These are phyloP conservation scores for Ophion obscuratus DNA, from an alignment of 2,888 invertebrate genomes.

Conservation along the genomic window DNA sequence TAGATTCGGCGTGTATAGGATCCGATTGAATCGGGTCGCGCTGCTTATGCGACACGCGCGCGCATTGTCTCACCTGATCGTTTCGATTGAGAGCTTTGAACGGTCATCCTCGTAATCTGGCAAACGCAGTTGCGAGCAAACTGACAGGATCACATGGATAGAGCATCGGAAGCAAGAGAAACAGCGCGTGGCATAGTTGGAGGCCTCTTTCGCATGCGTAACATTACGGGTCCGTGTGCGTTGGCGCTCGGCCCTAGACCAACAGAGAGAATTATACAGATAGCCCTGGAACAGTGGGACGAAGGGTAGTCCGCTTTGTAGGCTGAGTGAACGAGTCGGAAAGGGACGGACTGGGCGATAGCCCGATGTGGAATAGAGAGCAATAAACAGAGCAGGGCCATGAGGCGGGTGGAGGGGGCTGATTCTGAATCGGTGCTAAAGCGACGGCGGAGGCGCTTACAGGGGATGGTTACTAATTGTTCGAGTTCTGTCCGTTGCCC, in stretches of 20 bases:
- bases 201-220: conserved; percentile 78
- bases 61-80: conserved; percentile 58
- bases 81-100: conserved; percentile 48
- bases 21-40: conserved; percentile 23
- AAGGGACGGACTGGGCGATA: conserved; percentile 35
- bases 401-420: conserved; percentile 45
- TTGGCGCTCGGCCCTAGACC: conserved; percentile 53
- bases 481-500: conserved; percentile 75
- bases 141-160: conserved; percentile 20
- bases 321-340: conserved; percentile 27
- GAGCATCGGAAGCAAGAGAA: conserved; percentile 40
- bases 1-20: not conserved
- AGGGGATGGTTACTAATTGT: conserved; percentile 81
- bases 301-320: conserved; percentile 2
- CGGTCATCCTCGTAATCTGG: conserved; percentile 70
- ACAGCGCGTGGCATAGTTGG: conserved; percentile 60
- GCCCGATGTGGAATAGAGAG: conserved; percentile 44
- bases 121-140: conserved; percentile 48
- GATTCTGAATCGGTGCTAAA: conserved; percentile 60
- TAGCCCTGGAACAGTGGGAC: conserved; percentile 9
- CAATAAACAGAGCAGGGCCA: conserved; percentile 44
- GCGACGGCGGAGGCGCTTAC: conserved; percentile 49
- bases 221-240: conserved; percentile 72
- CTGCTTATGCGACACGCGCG: conserved; percentile 46
- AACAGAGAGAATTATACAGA: conserved; percentile 62